A percentile compares a stretch with the other conserved stretches of the same genome.
These are phyloP conservation scores for Eretmochelys imbricata DNA, from an alignment of 2,113 vertebrate genomes.

Conservation along the genomic window DNA sequence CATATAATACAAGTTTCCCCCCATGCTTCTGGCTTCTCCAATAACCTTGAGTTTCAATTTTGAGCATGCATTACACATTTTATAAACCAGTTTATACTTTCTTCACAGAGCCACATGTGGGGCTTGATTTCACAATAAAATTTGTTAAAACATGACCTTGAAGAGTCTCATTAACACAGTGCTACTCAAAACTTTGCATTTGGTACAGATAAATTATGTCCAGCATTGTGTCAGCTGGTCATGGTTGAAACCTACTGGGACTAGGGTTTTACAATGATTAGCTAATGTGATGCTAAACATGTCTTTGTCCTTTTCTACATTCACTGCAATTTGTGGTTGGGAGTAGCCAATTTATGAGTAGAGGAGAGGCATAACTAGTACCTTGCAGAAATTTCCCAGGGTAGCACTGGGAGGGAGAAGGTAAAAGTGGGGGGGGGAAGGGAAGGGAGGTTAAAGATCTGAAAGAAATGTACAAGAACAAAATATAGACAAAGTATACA, in stretches of 20 bases:
- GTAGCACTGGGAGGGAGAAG: background rate
- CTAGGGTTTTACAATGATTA: constrained; percentile 7
- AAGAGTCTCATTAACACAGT: constrained; percentile 26
- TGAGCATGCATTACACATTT: background rate
- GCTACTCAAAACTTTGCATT: background rate
- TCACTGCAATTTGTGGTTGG: background rate
- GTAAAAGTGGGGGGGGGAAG: background rate
- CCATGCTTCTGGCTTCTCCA: background rate
- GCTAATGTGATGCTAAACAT: background rate
- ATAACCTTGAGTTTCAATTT: background rate
- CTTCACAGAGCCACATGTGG: fast-evolving
- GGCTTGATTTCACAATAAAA: background rate
- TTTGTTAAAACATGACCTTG: constrained; percentile 11
- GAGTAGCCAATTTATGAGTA: background rate
- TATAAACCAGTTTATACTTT: background rate
- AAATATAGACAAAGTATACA: fast-evolving
- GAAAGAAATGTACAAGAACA: background rate
- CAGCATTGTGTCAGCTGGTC: constrained; percentile 39
- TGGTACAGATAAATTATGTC: constrained; percentile 12
- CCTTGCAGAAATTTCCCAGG: background rate
- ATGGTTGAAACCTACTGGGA: constrained; percentile 56
- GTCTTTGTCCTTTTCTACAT: background rate
- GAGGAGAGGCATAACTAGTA: background rate
- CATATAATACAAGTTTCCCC: background rate
- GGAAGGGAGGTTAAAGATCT: background rate